phyloP scores from a whole-genome alignment of 2,888 invertebrate genomes.

The Nephrotoma flavescens region DNA sequence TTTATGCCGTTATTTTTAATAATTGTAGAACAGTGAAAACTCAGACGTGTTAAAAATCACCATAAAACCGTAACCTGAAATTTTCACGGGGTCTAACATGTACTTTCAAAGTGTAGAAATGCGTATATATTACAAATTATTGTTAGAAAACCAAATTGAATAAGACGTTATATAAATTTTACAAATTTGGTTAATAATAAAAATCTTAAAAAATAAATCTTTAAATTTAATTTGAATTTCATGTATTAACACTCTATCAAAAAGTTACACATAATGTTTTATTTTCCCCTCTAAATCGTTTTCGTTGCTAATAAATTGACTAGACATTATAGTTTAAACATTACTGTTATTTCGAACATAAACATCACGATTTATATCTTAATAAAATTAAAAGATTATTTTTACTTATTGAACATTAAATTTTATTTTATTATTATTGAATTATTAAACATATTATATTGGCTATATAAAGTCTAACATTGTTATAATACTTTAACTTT shows the following conservation, averaged over 20 bases:
- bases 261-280: slow-evolving; percentile 13
- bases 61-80: no score
- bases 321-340: background rate
- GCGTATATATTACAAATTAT: no score
- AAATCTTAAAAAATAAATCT: no score
- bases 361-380: background rate
- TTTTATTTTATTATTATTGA: background rate
- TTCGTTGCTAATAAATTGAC: background rate
- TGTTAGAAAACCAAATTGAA: no score
- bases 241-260: background rate
- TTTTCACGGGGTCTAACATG: no score
- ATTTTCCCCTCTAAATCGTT: slow-evolving; percentile 13
- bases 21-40: no score
- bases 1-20: no score
- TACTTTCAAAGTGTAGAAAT: no score
- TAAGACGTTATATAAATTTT: no score
- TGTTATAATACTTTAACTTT: background rate
- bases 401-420: background rate
- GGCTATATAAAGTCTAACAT: background rate
- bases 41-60: no score
- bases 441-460: background rate
- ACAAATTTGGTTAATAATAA: no score
- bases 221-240: no score
- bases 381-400: background rate
- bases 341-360: background rate